These are phyloP conservation scores for Noctua pronuba DNA, from an alignment of 2,888 invertebrate species.

Conservation along the genomic window DNA sequence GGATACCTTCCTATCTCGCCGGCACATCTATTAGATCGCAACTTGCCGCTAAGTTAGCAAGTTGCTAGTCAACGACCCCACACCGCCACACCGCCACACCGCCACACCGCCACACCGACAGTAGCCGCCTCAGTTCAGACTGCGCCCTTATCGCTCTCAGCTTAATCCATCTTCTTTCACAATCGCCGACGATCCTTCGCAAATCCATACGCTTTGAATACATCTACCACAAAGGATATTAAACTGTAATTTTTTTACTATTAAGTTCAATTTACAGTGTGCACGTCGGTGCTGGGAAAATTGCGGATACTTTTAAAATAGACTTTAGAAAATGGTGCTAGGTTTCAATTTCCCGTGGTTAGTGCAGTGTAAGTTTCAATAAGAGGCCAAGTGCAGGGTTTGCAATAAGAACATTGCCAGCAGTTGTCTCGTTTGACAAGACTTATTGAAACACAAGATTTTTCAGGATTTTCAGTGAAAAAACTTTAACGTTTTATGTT, in stretches of 20 bases:
- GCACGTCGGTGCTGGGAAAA: constrained; percentile 7
- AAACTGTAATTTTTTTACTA: constrained; percentile 35
- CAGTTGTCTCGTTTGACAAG: constrained; percentile 60
- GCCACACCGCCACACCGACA: background rate
- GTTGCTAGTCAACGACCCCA: constrained; percentile 49
- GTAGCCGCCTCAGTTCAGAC: constrained; percentile 36
- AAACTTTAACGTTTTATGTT: constrained; percentile 55
- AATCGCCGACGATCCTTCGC: constrained; percentile 40
- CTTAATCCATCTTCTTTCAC: constrained; percentile 62
- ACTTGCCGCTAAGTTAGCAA: constrained; percentile 6
- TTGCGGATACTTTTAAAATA: constrained; percentile 30
- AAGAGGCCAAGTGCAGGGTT: constrained; percentile 56
- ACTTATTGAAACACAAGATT: constrained; percentile 63
- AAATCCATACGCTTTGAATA: constrained; percentile 54
- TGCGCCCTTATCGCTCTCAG: constrained; percentile 45
- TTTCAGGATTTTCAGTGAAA: constrained; percentile 47
- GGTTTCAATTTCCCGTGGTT: constrained; percentile 42
- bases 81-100: constrained; percentile 5
- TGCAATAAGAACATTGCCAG: constrained; percentile 60
- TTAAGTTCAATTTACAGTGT: constrained; percentile 43
- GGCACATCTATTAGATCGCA: constrained; percentile 20
- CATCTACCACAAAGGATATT: constrained; percentile 24
- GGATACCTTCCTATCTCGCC: constrained; percentile 27
- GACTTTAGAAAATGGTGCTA: constrained; percentile 39
- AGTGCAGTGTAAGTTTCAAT: constrained; percentile 52